Evolutionary conservation across 2,888 invertebrate genomes (phyloP).

Genomic region (Dioctria rufipes): DNA sequence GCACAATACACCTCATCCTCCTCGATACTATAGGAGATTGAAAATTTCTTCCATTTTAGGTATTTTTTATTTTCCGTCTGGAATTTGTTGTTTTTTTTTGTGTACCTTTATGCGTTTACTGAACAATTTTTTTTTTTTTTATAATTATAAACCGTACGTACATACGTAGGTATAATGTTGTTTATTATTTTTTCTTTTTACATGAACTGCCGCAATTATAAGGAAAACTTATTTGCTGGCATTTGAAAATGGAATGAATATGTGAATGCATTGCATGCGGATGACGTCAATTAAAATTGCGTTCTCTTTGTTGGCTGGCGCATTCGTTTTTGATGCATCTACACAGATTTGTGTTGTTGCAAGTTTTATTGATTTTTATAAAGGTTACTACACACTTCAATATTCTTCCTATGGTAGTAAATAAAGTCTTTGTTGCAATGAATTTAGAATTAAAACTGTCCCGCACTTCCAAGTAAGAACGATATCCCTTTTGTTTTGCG

Average conservation of each 20-base stretch:
- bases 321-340: neutral
- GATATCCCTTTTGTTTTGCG: too few species aligned
- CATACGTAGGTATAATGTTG: neutral
- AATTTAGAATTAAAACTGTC: too few species aligned
- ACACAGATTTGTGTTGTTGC: neutral
- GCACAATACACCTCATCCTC: neutral
- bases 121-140: neutral
- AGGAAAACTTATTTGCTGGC: too few species aligned
- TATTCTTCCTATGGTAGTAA: too few species aligned
- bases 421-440: too few species aligned
- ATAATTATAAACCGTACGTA: neutral
- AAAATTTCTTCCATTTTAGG: slow-evolving; percentile 1
- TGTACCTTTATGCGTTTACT: neutral
- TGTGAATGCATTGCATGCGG: neutral
- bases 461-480: too few species aligned
- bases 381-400: too few species aligned
- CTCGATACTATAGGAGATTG: neutral
- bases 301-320: neutral
- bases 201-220: too few species aligned
- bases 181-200: too few species aligned
- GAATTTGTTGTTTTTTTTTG: neutral
- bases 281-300: neutral
- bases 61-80: neutral
- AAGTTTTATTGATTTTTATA: neutral
- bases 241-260: too few species aligned